Evolutionary conservation across 2,888 invertebrate genomes (phyloP), one percentile per base, ranked within the genome.

Genomic region (Cephus nigrinus): DNA sequence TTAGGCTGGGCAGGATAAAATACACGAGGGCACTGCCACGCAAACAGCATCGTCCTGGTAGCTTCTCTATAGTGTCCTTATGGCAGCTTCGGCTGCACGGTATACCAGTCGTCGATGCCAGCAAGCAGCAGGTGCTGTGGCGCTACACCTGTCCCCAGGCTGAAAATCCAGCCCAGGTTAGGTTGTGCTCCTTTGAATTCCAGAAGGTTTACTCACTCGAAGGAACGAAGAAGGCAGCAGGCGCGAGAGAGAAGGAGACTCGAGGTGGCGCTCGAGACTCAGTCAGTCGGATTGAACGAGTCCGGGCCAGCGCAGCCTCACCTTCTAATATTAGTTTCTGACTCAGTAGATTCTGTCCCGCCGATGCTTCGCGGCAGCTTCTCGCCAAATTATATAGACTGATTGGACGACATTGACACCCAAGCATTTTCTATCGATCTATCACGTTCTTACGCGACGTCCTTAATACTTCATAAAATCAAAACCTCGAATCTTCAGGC

Each of bases 321-420:
- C 86, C 87, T 87, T 87, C 87, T 88, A 88, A 88, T 88, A 88
- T 88, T 88, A 88, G 88, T 86, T 84, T 83, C 85, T 88, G 88
- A 88, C 80, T 88, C 88, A 40, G 40, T 40, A 5, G 15, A 40
- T 15, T 15, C 40, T 40, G 15, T 40, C 40, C 5, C 40, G 87
- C 84, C 80, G 83, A 82, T 82, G 84, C 84, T 75, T 75, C 69
- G 36, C 69, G 74, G 35, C 82, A 83, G 80, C 80, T 79, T 79
- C 36, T 33, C 84, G 81, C 80, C 80, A 78, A 72, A 78, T 78
- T 68, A 76, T 79, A 73, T 79, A 34, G 78, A 83, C 79, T 81
- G 80, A 81, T 82, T 83, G 80, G 82, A 75, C 84, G 83, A 83
- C 83, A 84, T 84, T 84, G 84, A 84, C 83, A 82, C 84, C 40